Evolutionary conservation across 2,888 invertebrate genomes (phyloP), one percentile per base, ranked within the genome.

Genomic region (Andrena haemorrhoa): DNA sequence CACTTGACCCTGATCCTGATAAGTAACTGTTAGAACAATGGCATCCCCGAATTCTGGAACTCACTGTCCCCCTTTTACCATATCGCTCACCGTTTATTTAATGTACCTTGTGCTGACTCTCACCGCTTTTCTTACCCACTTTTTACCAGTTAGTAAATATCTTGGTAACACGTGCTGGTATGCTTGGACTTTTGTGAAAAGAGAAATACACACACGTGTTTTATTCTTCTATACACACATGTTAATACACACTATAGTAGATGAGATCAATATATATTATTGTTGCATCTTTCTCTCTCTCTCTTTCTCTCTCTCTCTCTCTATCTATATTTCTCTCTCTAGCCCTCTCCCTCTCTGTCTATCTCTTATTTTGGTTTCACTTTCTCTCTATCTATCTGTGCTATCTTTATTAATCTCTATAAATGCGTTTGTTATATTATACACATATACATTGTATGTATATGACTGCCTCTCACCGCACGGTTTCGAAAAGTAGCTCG

Each of bases 81-180:
- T 68, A 74, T 72, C 79, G 78, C 63, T 83, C 80, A 84, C 79
- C 63, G 69, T 86, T 87, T 89, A 80, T 89, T 86, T 87, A 87
- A 86, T 89, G 78, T 89, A 87, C 89, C 86, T 87, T 92, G 90
- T 89, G 91, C 91, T 92, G 89, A 92, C 80, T 91, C 75, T 87
- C 92, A 93, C 92, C 84, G 93, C 93, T 93, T 93, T 85, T 90
- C 89, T 88, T 90, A 88, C 83, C 88, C 87, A 91, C 89, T 89
- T 89, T 89, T 91, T 84, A 86, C 89, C 85, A 90, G 74, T 91
- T 90, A 91, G 91, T 81, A 85, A 88, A 90, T 76, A 86, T 89
- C 84, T 90, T 91, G 87, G 83, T 91, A 91, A 90, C 90, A 91
- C 90, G 90, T 91, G 90, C 90, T 91, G 91, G 88, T 92, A 89